Evolutionary conservation across 2,888 invertebrate species (phyloP), one percentile per base, ranked within the genome.

Genomic region (Vesta saturnalis): DNA sequence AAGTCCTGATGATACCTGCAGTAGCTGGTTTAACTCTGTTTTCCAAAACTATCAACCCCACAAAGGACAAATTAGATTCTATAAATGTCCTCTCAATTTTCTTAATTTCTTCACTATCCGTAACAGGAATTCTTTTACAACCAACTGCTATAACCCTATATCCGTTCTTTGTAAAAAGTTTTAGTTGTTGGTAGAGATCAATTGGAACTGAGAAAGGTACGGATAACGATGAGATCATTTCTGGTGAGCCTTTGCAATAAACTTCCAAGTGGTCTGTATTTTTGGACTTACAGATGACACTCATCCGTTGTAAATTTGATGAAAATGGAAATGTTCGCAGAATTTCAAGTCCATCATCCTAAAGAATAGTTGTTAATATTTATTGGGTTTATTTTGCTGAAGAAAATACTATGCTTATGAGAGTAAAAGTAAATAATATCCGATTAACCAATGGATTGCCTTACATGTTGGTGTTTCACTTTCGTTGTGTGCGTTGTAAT

Each of bases 181-280:
- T 91, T 15, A 98, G 83, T 15, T 91, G 89, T 18, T 89, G 86
- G 30, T 89, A 87, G 75, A 95, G 90, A 79, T 95, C 91, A 2
- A 87, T 84, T 0, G 97, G 97, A 60, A 97, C 91, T 8, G 92
- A 89, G 8, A 91, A 88, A 0, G 90, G 87, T 16, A 82, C 83
- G 55, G 94, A 96, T 1, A 97, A 85, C 0, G 92, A 91, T 6
- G 89, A 85, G 43, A 98, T 87, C 91, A 92, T 95, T 85, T 98
- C 97, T 0, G 97, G 97, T 0, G 97, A 94, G 0, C 97, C 97
- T 83, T 98, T 97, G 78, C 93, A 94, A 82, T 92, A 97, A 0
- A 95, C 88, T 71, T 92, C 90, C 76, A 94, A 92, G 62, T 92
- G 89, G 23, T 89, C 86, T 8, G 91, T 91, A 1, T 91, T 91